These are phyloP conservation scores for Chrysomallon squamiferum DNA, from an alignment of 1,140 invertebrate genomes.

Conservation along the genomic window DNA sequence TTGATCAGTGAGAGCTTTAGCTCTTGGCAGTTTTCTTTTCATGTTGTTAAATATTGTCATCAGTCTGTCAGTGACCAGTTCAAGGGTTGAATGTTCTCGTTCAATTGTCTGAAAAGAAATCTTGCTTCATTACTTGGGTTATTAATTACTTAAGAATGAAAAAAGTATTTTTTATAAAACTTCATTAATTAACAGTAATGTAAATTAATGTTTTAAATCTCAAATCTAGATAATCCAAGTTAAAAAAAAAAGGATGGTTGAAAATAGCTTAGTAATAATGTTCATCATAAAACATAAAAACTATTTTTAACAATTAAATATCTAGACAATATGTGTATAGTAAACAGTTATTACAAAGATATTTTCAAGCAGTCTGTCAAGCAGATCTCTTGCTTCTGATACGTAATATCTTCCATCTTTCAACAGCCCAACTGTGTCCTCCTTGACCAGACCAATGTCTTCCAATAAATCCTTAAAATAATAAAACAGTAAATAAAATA, in stretches of 20 bases:
- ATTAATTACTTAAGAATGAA: too few species aligned
- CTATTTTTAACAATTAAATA: too few species aligned
- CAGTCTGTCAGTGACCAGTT: not conserved
- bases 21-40: not conserved
- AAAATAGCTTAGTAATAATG: too few species aligned
- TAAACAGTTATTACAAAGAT: slow-evolving; percentile 19
- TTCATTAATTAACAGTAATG: too few species aligned
- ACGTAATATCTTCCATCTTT: slow-evolving; percentile 22
- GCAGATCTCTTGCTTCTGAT: slow-evolving; percentile 13
- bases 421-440: slow-evolving; percentile 15
- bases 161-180: too few species aligned
- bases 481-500: not conserved
- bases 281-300: too few species aligned
- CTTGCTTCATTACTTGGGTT: too few species aligned
- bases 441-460: not conserved
- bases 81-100: not conserved
- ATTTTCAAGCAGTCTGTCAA: slow-evolving; percentile 20
- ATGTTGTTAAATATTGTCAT: not conserved
- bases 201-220: too few species aligned
- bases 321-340: too few species aligned
- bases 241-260: too few species aligned
- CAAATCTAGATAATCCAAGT: too few species aligned
- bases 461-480: not conserved
- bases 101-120: slow-evolving; percentile 5
- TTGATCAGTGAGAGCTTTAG: slow-evolving; percentile 48